These are phyloP conservation scores for Cryptoblepharus egeriae DNA, from an alignment of 2,797 vertebrate genomes.

Conservation along the genomic window DNA sequence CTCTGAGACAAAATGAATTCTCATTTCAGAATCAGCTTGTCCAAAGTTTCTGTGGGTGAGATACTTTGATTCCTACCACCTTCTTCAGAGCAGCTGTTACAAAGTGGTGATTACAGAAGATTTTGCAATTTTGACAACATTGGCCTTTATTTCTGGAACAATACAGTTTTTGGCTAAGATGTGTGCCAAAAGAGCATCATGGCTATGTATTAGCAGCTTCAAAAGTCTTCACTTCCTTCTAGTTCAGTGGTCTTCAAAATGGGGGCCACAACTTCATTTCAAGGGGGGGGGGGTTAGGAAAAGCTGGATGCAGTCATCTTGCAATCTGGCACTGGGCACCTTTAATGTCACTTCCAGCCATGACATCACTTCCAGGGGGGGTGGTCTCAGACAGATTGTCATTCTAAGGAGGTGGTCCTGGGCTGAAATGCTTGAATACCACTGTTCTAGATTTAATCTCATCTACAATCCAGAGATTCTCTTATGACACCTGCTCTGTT, in stretches of 20 bases:
- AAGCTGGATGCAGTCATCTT: no score
- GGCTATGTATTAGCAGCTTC: not conserved
- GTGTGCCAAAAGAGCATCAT: not conserved
- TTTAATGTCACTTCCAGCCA: no score
- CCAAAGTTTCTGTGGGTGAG: not conserved
- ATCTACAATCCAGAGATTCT: not conserved
- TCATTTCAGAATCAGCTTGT: constrained; percentile 8
- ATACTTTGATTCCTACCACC: not conserved
- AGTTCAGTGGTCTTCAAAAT: no score
- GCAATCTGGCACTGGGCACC: no score
- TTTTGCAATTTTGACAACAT: not conserved
- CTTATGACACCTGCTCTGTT: no score
- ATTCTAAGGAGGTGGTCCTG: no score
- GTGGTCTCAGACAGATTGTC: no score
- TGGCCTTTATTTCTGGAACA: constrained; percentile 10
- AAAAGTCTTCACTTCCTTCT: not conserved
- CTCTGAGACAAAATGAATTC: not conserved
- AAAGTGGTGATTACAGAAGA: not conserved
- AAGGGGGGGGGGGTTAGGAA: no score
- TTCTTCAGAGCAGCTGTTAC: not conserved
- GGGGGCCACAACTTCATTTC: no score
- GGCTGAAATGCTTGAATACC: no score
- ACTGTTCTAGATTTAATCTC: constrained; percentile 9
- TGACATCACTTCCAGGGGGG: no score
- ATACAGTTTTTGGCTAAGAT: not conserved